Conservation (phyloP, 2,113 vertebrate genomes). For the Balaenoptera acutorostrata region DNA sequence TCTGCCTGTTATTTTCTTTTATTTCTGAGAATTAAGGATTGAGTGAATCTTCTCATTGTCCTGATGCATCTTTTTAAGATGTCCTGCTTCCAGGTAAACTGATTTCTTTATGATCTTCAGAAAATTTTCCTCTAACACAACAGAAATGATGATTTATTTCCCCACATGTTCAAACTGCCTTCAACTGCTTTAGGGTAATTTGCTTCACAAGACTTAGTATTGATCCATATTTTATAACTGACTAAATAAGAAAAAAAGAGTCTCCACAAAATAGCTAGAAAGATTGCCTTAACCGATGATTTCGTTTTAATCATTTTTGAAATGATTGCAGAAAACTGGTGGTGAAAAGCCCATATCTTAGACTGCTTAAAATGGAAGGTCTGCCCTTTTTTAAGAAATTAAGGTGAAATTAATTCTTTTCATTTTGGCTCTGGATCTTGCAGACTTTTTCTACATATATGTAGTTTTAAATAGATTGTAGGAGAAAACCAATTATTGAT, state of each 20-base stretch:
- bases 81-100: conserved; percentile 58
- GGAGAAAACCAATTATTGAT: background rate
- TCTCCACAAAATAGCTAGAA: conserved; percentile 23
- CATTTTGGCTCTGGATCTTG: background rate
- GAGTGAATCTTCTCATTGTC: conserved; percentile 40
- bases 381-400: background rate
- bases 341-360: background rate
- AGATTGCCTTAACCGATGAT: conserved; percentile 12
- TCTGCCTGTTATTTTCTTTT: conserved; percentile 33
- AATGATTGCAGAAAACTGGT: background rate
- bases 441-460: background rate
- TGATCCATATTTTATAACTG: conserved; percentile 58
- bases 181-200: conserved; percentile 60
- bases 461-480: background rate
- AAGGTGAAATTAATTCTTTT: background rate
- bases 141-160: conserved; percentile 69
- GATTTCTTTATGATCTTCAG: conserved; percentile 65
- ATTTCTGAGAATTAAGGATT: conserved; percentile 53
- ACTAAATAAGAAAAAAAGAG: conserved; percentile 46
- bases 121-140: conserved; percentile 60
- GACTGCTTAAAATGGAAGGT: background rate
- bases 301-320: conserved; percentile 47
- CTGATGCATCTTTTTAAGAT: conserved; percentile 57
- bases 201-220: conserved; percentile 57
- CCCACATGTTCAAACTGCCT: conserved; percentile 42